Percentiles rank a stretch among this genome's conserved stretches.
Conservation (phyloP, 2,888 invertebrate genomes). For the Cerceris rybyensis region DNA sequence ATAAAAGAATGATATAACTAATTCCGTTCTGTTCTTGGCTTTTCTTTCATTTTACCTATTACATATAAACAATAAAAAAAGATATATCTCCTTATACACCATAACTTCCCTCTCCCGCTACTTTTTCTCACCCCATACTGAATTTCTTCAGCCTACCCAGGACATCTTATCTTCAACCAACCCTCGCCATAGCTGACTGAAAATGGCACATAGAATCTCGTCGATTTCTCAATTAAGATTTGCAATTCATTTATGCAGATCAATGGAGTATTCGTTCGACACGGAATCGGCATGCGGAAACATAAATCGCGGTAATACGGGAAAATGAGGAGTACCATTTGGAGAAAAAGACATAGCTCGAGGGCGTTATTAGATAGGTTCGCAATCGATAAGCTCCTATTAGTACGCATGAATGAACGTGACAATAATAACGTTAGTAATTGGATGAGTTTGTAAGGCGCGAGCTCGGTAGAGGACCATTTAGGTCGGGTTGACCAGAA, state of each 20-base stretch:
- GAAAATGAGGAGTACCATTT: neutral
- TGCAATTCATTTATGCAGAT: conserved; percentile 3
- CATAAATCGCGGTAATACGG: neutral
- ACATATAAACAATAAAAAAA: too few species aligned
- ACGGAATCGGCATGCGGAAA: neutral
- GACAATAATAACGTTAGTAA: conserved; percentile 50
- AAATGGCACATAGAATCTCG: too few species aligned
- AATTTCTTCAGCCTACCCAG: too few species aligned
- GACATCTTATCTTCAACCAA: too few species aligned
- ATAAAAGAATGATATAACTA: too few species aligned
- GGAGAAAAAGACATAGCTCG: neutral
- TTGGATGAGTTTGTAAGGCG: conserved; percentile 49
- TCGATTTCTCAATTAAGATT: neutral
- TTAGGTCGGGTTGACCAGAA: conserved; percentile 58
- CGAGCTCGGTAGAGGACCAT: conserved; percentile 19
- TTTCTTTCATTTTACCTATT: too few species aligned
- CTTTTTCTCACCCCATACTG: too few species aligned
- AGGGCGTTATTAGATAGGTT: neutral
- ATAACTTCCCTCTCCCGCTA: too few species aligned
- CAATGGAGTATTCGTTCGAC: neutral
- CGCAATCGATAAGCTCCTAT: conserved; percentile 3
- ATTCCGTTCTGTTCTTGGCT: too few species aligned
- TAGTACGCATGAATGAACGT: neutral
- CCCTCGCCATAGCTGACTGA: too few species aligned
- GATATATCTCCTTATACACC: too few species aligned